Base-by-base conservation (phyloP, 1,140 invertebrate species). In the Mercenaria mercenaria region DNA sequence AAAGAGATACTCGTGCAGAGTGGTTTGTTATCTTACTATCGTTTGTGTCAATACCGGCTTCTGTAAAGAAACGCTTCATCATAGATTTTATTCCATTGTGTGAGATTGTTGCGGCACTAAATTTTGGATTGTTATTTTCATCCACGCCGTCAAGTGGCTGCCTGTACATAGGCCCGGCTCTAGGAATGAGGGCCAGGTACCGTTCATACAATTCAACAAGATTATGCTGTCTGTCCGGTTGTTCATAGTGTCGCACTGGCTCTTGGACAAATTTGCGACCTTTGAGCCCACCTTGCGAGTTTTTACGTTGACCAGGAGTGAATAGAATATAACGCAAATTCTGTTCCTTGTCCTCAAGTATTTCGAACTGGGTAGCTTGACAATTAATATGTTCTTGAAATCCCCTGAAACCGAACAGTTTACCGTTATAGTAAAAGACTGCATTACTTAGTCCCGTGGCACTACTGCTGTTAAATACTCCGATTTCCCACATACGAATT, bases 241-340 rank as follows among this genome's bases (percentile, higher is more conserved):
- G 82, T 72, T 72, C 64, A 32, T 47, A 84, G 29, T 69, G 37
- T 18, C 52, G 18, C 6, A 84, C 41, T 3, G 52, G 59, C 41
- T 67, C 4, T 1, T 0, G 11, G 81, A 29, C 37, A 10, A 41
- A 11, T 34, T 26, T 64, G 29, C 11, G 32, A 20, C 11, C 11
- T 47, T 84, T 69, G 3, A 69, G 52, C 11, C 81, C 59, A 67
- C 81, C 81, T 67, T 84, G 59, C 23, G 59, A 67, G 29, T 84
- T 39, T 69, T 69, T 84, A 23, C 37, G 23, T 41, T 67, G 11
- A 0, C 59, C 26, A 6, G 61, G 81, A 0, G 37, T 8, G n/a
- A 67, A 84, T 47, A 20, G 4, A 23, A 81, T 52, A 37, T 29
- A 56, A 50, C 56, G 4, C 10, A 6, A 32, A 39, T n/a, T 41